Conservation (phyloP, 1,140 invertebrate genomes). For the Drosophila pseudoobscura region DNA sequence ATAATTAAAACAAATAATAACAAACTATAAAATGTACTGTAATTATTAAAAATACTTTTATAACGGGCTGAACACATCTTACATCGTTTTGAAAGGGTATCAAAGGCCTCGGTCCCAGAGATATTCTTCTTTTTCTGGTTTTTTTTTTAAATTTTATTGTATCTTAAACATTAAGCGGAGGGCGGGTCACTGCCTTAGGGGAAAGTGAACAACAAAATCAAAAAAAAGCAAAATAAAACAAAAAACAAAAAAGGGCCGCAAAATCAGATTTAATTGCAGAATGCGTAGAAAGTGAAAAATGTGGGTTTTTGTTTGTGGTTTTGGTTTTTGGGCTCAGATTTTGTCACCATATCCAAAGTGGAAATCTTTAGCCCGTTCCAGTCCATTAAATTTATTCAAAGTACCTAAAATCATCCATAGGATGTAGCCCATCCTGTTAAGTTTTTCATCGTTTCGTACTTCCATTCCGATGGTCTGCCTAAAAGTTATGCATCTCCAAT, state of each 20-base stretch:
- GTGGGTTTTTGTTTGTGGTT: conserved; percentile 3
- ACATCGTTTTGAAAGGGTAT: too few species aligned
- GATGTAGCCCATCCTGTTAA: too few species aligned
- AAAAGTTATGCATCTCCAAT: too few species aligned
- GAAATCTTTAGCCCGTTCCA: conserved; percentile 5
- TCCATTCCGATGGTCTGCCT: too few species aligned
- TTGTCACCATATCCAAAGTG: conserved; percentile 26
- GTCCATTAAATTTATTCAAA: not conserved
- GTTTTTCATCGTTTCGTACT: too few species aligned
- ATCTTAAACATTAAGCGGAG: not conserved
- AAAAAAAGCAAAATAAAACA: not conserved
- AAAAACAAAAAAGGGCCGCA: conserved; percentile 5
- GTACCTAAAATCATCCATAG: not conserved
- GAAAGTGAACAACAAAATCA: conserved; percentile 34
- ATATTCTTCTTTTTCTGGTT: too few species aligned
- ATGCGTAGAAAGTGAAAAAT: conserved; percentile 53
- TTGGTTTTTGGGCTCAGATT: not conserved
- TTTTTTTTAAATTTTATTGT: too few species aligned
- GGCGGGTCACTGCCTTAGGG: conserved; percentile 31
- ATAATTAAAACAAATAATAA: too few species aligned
- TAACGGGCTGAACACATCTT: too few species aligned
- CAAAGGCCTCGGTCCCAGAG: too few species aligned
- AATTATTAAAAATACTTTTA: too few species aligned
- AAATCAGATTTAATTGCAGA: conserved; percentile 44
- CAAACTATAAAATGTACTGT: too few species aligned